phyloP scores from a whole-genome alignment of 2,888 invertebrate genomes.

The Melikaiella ostensackeni region DNA sequence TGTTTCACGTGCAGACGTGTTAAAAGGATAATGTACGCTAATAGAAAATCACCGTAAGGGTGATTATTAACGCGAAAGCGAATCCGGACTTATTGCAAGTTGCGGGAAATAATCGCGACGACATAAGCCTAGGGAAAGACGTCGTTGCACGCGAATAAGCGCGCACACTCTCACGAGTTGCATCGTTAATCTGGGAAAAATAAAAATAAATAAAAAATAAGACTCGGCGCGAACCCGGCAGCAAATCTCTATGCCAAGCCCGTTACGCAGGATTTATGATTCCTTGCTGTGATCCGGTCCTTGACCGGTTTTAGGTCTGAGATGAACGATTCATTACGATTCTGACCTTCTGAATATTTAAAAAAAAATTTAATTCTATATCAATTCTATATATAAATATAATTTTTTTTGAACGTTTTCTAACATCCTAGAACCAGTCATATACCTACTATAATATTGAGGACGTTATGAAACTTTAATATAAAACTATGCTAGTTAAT shows the following conservation, averaged over 20 bases:
- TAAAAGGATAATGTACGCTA: slow-evolving; percentile 32
- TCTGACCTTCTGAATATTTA: neutral
- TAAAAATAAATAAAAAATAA: slow-evolving; percentile 58
- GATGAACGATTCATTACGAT: slow-evolving; percentile 32
- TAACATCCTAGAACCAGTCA: too few relatives aligned
- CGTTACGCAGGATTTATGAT: slow-evolving; percentile 70
- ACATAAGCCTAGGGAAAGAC: slow-evolving; percentile 40
- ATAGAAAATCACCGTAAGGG: slow-evolving; percentile 37
- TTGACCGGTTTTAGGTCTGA: slow-evolving; percentile 65
- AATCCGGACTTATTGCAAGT: slow-evolving; percentile 46
- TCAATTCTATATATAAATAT: neutral
- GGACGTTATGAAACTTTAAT: neutral
- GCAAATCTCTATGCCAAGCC: slow-evolving; percentile 59
- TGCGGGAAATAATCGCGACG: slow-evolving; percentile 60
- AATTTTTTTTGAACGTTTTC: too few relatives aligned
- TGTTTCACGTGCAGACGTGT: slow-evolving; percentile 14
- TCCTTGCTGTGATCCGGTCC: slow-evolving; percentile 57
- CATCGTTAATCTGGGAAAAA: slow-evolving; percentile 56
- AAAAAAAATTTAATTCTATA: neutral
- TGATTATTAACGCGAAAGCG: slow-evolving; percentile 46
- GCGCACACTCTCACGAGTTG: slow-evolving; percentile 32
- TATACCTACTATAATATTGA: neutral
- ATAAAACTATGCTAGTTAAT: neutral
- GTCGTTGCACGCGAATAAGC: slow-evolving; percentile 1
- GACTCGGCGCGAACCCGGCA: slow-evolving; percentile 57